These are phyloP conservation scores for Picathartes gymnocephalus DNA, from an alignment of 2,113 vertebrate genomes.

Conservation along the genomic window DNA sequence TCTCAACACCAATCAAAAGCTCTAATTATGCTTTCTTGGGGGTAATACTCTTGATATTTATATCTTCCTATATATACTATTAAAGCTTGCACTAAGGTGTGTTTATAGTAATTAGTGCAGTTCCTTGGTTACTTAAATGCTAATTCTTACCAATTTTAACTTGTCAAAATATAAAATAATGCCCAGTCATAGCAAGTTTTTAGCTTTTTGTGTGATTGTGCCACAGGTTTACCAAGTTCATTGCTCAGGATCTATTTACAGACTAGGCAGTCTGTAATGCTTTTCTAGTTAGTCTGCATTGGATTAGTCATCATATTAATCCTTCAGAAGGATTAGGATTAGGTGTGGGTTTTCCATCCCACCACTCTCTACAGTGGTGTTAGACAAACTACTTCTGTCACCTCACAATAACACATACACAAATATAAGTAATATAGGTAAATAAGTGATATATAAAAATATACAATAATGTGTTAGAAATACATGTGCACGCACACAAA, in stretches of 20 bases:
- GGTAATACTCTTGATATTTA: background rate
- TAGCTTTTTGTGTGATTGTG: background rate
- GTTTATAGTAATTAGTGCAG: background rate
- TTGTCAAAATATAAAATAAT: background rate
- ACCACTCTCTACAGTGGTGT: accelerated
- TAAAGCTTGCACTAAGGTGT: background rate
- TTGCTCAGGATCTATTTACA: background rate
- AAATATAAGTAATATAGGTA: background rate
- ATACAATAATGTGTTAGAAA: background rate
- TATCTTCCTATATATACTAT: background rate
- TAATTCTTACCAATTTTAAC: background rate
- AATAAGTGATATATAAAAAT: background rate
- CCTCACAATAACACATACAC: background rate
- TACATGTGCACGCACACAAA: too few relatives aligned
- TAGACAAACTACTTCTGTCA: background rate
- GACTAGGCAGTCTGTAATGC: background rate
- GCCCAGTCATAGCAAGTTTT: background rate
- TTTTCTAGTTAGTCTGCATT: background rate
- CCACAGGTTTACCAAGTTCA: background rate
- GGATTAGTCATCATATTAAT: background rate
- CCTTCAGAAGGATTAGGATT: background rate
- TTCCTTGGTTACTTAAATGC: background rate
- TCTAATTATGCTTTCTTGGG: background rate
- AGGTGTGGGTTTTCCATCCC: background rate
- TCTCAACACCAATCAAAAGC: background rate